Evolutionary conservation across 2,888 invertebrate species (phyloP), one percentile per base, ranked within the genome.

Genomic region (Tetheella fluctuosa): DNA sequence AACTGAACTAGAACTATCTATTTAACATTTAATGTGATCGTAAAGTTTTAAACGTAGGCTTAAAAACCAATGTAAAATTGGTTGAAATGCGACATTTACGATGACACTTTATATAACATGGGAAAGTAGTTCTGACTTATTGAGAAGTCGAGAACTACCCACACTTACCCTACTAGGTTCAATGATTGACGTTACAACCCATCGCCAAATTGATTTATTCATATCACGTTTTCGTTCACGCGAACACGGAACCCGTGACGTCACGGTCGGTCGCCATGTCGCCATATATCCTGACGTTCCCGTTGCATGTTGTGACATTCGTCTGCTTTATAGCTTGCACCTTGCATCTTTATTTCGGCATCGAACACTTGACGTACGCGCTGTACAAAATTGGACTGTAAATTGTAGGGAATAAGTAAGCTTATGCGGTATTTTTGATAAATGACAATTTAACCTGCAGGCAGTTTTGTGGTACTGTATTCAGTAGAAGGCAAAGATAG

Each of bases 221-320:
- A 20, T 7, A 52, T 39, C 71, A 72, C 73, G 71, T 71, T 70
- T 59, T 59, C 34, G 34, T 60, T 65, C 70, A 64, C 70, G 67
- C 66, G 64, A 65, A 59, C 61, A 65, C 60, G 61, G 57, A 61
- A 62, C 60, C 57, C 30, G 58, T 74, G 74, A 70, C 75, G 77
- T 74, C 74, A 70, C 54, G 1, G 34, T 13, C 34, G 34, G 7
- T 13, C 34, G 34, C 13, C 15, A 52, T 20, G 25, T 34, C 56
- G 23, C 59, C 63, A 64, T 61, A 68, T 74, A 74, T 71, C 65
- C 60, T 42, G 25, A 54, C 55, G 56, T 62, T 66, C 66, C 56
- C 64, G 62, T 54, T 61, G 59, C 61, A 58, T 68, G 68, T 73
- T 77, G 65, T 76, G 76, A 74, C 78, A 71, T 70, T 74, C 69